phyloP scores from a whole-genome alignment of 2,888 invertebrate species.

The Pammene aurita region DNA sequence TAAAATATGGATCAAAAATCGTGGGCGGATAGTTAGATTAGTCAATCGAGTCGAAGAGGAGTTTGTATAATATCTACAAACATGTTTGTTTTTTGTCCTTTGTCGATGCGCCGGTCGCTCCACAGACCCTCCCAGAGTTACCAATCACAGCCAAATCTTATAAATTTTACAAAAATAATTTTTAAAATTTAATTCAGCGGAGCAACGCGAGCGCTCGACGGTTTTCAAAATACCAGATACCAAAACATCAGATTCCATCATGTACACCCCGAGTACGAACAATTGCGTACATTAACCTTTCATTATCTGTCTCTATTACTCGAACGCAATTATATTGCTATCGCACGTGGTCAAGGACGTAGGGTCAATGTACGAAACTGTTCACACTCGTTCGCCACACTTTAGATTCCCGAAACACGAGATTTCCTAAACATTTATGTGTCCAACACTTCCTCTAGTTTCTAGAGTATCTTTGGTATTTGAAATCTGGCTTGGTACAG shows the following conservation, averaged over 20 bases:
- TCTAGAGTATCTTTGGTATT: conserved; percentile 23
- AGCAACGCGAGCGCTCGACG: conserved; percentile 12
- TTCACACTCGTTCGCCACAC: not conserved
- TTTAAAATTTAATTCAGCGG: conserved; percentile 40
- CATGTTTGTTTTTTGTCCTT: conserved; percentile 14
- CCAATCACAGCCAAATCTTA: conserved; percentile 73
- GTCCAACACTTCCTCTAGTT: conserved; percentile 12
- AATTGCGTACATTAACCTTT: not conserved
- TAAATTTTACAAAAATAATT: conserved; percentile 66
- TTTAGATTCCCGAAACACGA: not conserved
- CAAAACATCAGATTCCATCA: conserved; percentile 1
- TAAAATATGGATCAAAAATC: conserved; percentile 54
- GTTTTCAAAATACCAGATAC: conserved; percentile 8
- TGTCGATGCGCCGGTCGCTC: conserved; percentile 40
- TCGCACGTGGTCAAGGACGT: not conserved
- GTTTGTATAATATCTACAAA: conserved; percentile 41
- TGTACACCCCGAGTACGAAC: not conserved
- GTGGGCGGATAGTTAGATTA: conserved; percentile 56
- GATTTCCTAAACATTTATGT: conserved; percentile 1
- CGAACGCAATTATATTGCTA: not conserved
- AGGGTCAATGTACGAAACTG: not conserved
- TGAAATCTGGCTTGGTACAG: not conserved
- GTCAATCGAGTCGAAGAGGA: conserved; percentile 42
- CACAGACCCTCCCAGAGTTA: conserved; percentile 52
- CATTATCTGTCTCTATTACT: not conserved